A percentile compares a stretch with the other conserved stretches of the same genome.
Evolutionary conservation across 2,888 invertebrate species (phyloP).

Genomic region (Lobophora halterata): DNA sequence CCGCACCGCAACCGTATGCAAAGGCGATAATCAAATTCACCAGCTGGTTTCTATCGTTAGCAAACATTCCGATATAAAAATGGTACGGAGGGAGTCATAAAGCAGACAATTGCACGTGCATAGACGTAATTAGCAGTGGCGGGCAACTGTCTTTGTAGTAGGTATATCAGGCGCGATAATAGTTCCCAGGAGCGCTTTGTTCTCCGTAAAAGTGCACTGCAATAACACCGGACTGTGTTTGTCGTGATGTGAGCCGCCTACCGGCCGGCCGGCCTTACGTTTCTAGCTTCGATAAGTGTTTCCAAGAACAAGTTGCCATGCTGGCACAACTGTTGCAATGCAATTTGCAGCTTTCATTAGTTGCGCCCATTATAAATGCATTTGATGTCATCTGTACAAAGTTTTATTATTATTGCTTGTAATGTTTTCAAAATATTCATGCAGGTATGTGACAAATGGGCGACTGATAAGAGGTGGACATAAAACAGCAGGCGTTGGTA

Average conservation of each 20-base stretch:
- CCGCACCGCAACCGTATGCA: too few relatives aligned
- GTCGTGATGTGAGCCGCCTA: constrained; percentile 50
- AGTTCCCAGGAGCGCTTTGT: constrained; percentile 51
- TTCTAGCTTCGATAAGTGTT: constrained; percentile 51
- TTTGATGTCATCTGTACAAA: constrained; percentile 28
- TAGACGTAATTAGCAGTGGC: constrained; percentile 23
- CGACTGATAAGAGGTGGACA: constrained; percentile 29
- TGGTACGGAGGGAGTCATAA: constrained; percentile 3
- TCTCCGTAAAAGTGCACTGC: constrained; percentile 42
- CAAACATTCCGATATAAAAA: constrained; percentile 8
- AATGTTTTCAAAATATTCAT: constrained; percentile 1
- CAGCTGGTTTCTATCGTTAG: neutral
- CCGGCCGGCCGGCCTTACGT: constrained; percentile 28
- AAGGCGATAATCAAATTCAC: constrained; percentile 9
- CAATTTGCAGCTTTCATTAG: constrained; percentile 43
- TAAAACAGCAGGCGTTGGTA: constrained; percentile 35
- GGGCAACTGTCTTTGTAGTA: constrained; percentile 26
- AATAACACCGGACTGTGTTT: constrained; percentile 39
- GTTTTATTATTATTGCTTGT: constrained; percentile 6
- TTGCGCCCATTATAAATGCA: constrained; percentile 36
- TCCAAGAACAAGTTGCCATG: constrained; percentile 49
- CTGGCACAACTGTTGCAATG: constrained; percentile 44
- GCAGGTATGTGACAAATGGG: constrained; percentile 8
- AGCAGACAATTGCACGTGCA: constrained; percentile 20
- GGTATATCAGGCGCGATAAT: constrained; percentile 37